These are phyloP conservation scores for Semaprochilodus insignis DNA, from an alignment of 2,797 vertebrate genomes.

Conservation along the genomic window DNA sequence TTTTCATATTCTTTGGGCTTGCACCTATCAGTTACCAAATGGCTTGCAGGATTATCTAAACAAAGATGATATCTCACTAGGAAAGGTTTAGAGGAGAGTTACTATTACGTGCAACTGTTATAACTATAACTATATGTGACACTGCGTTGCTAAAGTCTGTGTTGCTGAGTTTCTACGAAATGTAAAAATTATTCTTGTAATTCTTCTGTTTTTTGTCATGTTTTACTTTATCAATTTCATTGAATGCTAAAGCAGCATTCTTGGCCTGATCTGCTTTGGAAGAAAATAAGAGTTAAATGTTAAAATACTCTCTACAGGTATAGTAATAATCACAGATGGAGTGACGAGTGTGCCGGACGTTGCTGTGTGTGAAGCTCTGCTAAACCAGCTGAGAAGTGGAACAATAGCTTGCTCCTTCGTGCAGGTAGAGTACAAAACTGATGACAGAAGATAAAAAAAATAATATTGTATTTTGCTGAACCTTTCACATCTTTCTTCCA, in stretches of 20 bases:
- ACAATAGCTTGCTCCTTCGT: constrained; percentile 97
- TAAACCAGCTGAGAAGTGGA: constrained; percentile 95
- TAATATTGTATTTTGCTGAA: neutral
- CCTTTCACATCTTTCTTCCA: too few relatives aligned
- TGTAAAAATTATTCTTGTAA: too few relatives aligned
- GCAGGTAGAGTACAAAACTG: constrained; percentile 79
- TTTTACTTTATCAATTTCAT: neutral
- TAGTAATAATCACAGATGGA: constrained; percentile 97
- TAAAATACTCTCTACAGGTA: constrained; percentile 76
- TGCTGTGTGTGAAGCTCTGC: constrained; percentile 92
- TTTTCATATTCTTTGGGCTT: neutral
- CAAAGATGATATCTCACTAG: neutral
- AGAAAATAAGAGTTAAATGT: neutral
- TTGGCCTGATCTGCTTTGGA: too few relatives aligned
- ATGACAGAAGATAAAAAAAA: neutral
- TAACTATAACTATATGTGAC: neutral
- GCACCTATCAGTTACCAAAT: neutral
- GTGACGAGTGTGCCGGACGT: constrained; percentile 97
- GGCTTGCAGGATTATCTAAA: neutral
- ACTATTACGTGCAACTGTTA: neutral
- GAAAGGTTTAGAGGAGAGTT: neutral
- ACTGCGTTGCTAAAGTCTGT: neutral
- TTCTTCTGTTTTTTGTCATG: too few relatives aligned
- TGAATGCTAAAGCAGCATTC: neutral
- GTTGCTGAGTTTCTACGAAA: too few relatives aligned